Evolutionary conservation across 1,140 invertebrate species (phyloP), one percentile per base, ranked within the genome.

Genomic region (Ceratosolen solmsi): DNA sequence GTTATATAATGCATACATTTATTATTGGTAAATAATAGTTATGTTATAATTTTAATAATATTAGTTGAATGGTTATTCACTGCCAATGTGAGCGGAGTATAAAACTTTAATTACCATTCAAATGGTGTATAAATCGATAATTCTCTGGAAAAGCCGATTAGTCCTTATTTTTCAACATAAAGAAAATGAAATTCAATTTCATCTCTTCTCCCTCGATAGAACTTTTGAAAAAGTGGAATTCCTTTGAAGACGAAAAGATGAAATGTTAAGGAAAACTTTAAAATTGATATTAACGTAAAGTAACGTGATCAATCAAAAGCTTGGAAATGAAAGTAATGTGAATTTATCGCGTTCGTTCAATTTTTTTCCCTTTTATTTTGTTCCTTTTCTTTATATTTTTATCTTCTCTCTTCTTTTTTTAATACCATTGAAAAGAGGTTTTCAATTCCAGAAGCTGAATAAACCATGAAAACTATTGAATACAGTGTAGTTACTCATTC

Each of bases 201-300:
- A n/a, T 25, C 15, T 68, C 38, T 68, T 38, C 9, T 68, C 5
- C 15, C 33, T 38, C 1, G 36, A 38, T 7, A 38, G 22, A 38
- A n/a, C 15, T 68, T 38, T 68, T 36, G 63, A 68, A 68, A 68
- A 68, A 68, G 33, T 68, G 4, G 33, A 68, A 68, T 68, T 68
- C 22, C 63, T 68, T 68, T 38, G 36, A 38, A 68, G 33, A 68
- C 9, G 36, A 68, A 68, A 68, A 38, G 33, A 68, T 38, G 63
- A 68, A 68, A 68, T 36, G 33, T 68, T 68, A 68, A 36, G 63
- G 36, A 68, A 68, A 68, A 36, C 20, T 68, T 68, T 36, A 68
- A 68, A 38, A 68, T 68, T 68, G 63, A 68, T 38, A 68, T 68
- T 38, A 38, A 68, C 36, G 33, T 17, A n/a, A 68, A 25, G 63